Evolutionary conservation across 30 jellyfish, hydroid and myxozoan species (phyloP).

Genomic region (Calvadosia cruxmelitensis): DNA sequence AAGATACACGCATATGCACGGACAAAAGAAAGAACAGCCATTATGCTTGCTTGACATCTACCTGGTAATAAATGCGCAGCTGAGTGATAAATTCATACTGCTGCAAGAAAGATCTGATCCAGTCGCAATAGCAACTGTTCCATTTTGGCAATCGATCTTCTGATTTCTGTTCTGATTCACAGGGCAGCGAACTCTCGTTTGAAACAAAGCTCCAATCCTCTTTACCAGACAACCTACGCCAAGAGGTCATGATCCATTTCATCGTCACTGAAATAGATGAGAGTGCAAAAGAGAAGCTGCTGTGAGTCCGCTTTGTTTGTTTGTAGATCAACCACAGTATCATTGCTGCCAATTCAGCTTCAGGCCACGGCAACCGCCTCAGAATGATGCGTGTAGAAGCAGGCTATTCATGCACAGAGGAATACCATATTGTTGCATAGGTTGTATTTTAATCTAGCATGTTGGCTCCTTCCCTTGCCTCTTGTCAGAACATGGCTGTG

Average conservation of each 20-base stretch:
- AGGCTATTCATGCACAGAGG: too few species aligned
- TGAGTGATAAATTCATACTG: too few species aligned
- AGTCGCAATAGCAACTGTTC: too few species aligned
- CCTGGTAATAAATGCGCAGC: constrained; percentile 8
- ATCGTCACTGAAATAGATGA: constrained; percentile 67
- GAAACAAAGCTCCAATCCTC: constrained; percentile 45
- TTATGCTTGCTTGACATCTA: constrained; percentile 53
- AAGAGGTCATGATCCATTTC: constrained; percentile 20
- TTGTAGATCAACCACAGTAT: too few species aligned
- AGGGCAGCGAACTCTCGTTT: constrained; percentile 59
- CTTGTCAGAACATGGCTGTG: not conserved
- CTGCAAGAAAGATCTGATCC: too few species aligned
- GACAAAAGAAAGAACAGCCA: constrained; percentile 26
- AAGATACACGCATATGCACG: constrained; percentile 40
- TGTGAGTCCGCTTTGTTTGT: constrained; percentile 45
- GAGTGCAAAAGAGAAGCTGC: constrained; percentile 23
- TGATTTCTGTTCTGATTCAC: too few species aligned
- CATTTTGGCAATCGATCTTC: too few species aligned
- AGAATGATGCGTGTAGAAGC: too few species aligned
- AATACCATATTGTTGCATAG: too few species aligned
- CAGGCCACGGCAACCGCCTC: too few species aligned
- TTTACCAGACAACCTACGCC: constrained; percentile 46
- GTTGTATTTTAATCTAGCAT: not conserved
- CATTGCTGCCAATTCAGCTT: too few species aligned
- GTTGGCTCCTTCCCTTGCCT: not conserved